These are phyloP conservation scores for Speoplatyrhinus poulsoni DNA, from an alignment of 2,113 vertebrate genomes.

Conservation along the genomic window DNA sequence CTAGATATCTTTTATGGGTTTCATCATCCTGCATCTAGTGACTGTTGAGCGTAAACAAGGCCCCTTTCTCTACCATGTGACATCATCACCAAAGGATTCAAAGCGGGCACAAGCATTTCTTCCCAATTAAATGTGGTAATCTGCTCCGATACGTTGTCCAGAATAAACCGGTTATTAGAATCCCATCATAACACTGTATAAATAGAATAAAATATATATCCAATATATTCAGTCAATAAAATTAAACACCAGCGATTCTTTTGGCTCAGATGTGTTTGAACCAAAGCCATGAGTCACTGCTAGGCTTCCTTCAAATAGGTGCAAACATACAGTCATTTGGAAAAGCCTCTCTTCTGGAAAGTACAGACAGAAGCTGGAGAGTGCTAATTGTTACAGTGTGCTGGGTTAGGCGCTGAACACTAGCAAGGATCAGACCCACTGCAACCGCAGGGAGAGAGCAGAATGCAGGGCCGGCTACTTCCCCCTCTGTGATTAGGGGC, in stretches of 20 bases:
- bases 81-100: constrained; percentile 39
- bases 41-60: constrained; percentile 71
- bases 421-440: constrained; percentile 56
- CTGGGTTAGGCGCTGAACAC: constrained; percentile 56
- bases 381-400: constrained; percentile 51
- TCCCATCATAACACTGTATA: constrained; percentile 19
- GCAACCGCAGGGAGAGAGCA: constrained; percentile 53
- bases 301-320: constrained; percentile 46
- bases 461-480: constrained; percentile 45
- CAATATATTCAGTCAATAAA: too few species aligned
- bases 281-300: constrained; percentile 1
- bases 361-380: constrained; percentile 39
- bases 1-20: constrained; percentile 74
- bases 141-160: constrained; percentile 15
- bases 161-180: constrained; percentile 28
- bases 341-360: constrained; percentile 32
- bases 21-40: constrained; percentile 78
- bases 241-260: too few species aligned
- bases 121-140: constrained; percentile 35
- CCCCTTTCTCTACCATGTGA: constrained; percentile 63
- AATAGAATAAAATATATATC: neutral
- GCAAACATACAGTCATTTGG: constrained; percentile 48
- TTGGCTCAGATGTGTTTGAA: too few species aligned
- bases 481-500: constrained; percentile 62
- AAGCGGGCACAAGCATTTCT: constrained; percentile 21